These are phyloP conservation scores for Acyrthosiphon pisum DNA, from an alignment of 1,140 invertebrate genomes.

Conservation along the genomic window DNA sequence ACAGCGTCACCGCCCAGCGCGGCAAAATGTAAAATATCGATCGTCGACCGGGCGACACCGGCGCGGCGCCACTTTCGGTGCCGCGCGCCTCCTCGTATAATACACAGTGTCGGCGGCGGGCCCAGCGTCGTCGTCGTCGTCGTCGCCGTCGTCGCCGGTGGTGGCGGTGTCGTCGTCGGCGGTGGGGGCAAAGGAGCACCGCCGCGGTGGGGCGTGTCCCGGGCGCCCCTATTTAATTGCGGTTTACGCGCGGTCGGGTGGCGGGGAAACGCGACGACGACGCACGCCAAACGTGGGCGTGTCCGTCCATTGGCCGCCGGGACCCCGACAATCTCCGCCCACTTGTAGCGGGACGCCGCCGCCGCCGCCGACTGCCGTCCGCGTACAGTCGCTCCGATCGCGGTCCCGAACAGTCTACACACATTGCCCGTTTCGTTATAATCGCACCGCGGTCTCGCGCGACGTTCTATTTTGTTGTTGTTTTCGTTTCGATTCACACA, in stretches of 20 bases:
- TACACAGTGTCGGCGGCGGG: neutral
- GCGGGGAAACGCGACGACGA: slow-evolving; percentile 20
- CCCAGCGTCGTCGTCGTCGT: neutral
- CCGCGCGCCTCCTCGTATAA: neutral
- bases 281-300: slow-evolving; percentile 32
- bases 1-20: neutral
- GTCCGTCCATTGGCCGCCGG: slow-evolving; percentile 50
- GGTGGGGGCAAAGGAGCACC: neutral
- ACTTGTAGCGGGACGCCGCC: slow-evolving; percentile 42
- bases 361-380: neutral
- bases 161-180: neutral
- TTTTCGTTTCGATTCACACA: neutral
- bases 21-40: slow-evolving; percentile 11
- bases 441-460: slow-evolving; percentile 2
- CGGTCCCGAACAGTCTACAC: slow-evolving; percentile 39
- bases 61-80: slow-evolving; percentile 45
- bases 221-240: slow-evolving; percentile 56
- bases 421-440: slow-evolving; percentile 15
- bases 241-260: slow-evolving; percentile 8
- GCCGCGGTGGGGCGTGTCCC: slow-evolving; percentile 36
- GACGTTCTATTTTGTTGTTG: neutral
- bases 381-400: slow-evolving; percentile 20
- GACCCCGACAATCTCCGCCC: slow-evolving; percentile 11
- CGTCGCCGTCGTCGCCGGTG: neutral
- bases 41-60: slow-evolving; percentile 30